Evolutionary conservation across 2,888 invertebrate species (phyloP).

Genomic region (Horisme vitalbata): DNA sequence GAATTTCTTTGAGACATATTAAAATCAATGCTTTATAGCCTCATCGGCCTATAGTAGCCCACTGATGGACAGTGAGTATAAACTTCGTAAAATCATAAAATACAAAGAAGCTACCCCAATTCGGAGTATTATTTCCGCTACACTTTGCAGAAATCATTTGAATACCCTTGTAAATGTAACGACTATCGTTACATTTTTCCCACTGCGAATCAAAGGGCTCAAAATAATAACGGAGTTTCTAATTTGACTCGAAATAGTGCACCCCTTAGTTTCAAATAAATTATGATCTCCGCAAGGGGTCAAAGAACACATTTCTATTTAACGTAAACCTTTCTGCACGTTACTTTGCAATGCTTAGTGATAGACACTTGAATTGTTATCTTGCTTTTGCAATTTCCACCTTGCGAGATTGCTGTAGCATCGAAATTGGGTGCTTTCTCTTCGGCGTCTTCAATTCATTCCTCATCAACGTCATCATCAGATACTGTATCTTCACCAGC

Average conservation of each 20-base stretch:
- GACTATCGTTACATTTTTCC: slow-evolving; percentile 51
- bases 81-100: no score
- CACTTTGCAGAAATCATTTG: slow-evolving; percentile 15
- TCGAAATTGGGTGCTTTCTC: slow-evolving; percentile 48
- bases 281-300: slow-evolving; percentile 69
- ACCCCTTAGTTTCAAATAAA: slow-evolving; percentile 71
- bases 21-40: no score
- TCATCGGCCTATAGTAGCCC: neutral
- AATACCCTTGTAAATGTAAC: slow-evolving; percentile 41
- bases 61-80: no score
- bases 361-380: slow-evolving; percentile 57
- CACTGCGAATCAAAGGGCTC: slow-evolving; percentile 54
- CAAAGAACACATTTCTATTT: slow-evolving; percentile 76
- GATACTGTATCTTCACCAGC: slow-evolving; percentile 30
- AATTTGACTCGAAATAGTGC: slow-evolving; percentile 70
- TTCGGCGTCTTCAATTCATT: slow-evolving; percentile 48
- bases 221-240: slow-evolving; percentile 69
- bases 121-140: no score
- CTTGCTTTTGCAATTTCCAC: slow-evolving; percentile 53
- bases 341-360: slow-evolving; percentile 62
- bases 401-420: slow-evolving; percentile 53
- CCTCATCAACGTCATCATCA: slow-evolving; percentile 8
- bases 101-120: no score
- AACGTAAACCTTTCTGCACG: slow-evolving; percentile 69
- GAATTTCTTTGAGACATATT: no score